Evolutionary conservation across 2,797 vertebrate genomes (phyloP).

Genomic region (Prionace glauca): DNA sequence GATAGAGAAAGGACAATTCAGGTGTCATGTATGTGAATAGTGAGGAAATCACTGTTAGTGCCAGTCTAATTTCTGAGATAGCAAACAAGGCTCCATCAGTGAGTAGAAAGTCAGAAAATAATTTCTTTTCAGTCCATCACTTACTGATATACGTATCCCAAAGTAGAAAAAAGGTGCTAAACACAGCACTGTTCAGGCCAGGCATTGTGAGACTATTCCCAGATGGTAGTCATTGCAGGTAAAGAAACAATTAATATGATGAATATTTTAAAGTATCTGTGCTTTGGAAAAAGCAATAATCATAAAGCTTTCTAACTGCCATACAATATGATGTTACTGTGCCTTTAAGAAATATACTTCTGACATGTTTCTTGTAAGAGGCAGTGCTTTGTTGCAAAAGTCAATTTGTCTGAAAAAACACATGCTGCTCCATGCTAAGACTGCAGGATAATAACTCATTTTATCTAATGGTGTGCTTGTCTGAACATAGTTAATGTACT

Average conservation of each 20-base stretch:
- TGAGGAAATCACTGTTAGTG: not conserved
- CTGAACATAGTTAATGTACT: too few relatives aligned
- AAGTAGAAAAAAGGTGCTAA: not conserved
- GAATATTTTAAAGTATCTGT: not conserved
- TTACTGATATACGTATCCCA: not conserved
- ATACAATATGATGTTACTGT: too few relatives aligned
- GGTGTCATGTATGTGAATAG: not conserved
- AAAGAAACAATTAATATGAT: not conserved
- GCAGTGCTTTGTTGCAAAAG: too few relatives aligned
- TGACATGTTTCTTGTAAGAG: too few relatives aligned
- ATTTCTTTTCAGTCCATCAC: not conserved
- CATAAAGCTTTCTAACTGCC: not conserved
- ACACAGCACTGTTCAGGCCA: not conserved
- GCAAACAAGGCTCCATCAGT: not conserved
- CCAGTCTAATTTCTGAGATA: not conserved
- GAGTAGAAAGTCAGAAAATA: not conserved
- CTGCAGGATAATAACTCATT: too few relatives aligned
- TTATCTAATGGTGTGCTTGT: too few relatives aligned
- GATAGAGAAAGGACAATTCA: not conserved
- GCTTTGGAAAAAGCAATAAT: not conserved
- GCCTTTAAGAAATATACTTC: too few relatives aligned
- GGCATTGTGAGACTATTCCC: not conserved
- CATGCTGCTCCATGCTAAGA: too few relatives aligned
- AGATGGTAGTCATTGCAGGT: not conserved
- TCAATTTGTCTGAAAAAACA: too few relatives aligned